These are phyloP conservation scores for Platichthys flesus DNA, from an alignment of 2,113 vertebrate genomes.

Conservation along the genomic window DNA sequence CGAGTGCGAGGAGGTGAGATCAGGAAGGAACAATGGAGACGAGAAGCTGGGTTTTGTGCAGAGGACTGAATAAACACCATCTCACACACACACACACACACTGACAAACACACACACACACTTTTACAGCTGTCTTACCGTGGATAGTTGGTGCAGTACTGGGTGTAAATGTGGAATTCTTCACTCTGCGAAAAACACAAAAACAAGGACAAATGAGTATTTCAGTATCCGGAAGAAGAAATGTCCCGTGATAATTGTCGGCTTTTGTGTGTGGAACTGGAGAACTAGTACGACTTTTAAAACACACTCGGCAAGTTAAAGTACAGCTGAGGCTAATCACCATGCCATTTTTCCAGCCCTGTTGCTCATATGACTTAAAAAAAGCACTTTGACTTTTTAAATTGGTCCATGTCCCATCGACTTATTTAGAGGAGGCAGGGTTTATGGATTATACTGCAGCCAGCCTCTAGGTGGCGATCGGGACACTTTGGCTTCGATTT, in stretches of 20 bases:
- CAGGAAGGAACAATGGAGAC: conserved; percentile 35
- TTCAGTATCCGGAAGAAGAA: not conserved
- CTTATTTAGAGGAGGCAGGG: too few relatives aligned
- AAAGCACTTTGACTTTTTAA: too few relatives aligned
- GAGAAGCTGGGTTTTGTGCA: not conserved
- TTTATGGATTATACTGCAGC: too few relatives aligned
- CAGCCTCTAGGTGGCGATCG: too few relatives aligned
- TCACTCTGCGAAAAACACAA: conserved; percentile 86
- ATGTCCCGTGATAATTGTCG: not conserved
- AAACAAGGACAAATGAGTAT: conserved; percentile 7
- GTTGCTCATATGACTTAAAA: too few relatives aligned
- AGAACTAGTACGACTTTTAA: too few relatives aligned
- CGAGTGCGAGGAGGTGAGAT: conserved; percentile 48
- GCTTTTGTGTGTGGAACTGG: too few relatives aligned
- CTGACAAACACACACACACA: not conserved
- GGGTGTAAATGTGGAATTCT: conserved; percentile 96
- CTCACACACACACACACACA: not conserved
- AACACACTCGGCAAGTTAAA: too few relatives aligned
- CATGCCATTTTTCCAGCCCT: too few relatives aligned
- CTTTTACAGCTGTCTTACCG: conserved; percentile 74
- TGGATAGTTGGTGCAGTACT: conserved; percentile 97
- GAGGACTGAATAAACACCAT: not conserved
- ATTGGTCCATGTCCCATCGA: too few relatives aligned
- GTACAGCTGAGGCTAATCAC: too few relatives aligned
- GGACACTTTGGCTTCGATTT: too few relatives aligned